These are phyloP conservation scores for Dermolepida albohirtum DNA, from an alignment of 2,888 invertebrate genomes.

Conservation along the genomic window DNA sequence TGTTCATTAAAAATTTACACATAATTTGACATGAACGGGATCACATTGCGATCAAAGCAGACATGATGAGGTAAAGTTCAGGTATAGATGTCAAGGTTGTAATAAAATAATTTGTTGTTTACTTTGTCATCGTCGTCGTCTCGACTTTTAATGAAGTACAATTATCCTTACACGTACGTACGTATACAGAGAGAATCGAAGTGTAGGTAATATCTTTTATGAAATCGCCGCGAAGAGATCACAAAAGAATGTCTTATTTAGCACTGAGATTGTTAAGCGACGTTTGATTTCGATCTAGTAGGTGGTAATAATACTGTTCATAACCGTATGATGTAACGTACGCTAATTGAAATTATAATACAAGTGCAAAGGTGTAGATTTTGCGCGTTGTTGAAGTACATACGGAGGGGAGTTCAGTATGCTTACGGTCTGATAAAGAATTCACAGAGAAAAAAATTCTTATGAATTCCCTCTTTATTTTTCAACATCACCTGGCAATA, in stretches of 20 bases:
- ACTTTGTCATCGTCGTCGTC: not conserved
- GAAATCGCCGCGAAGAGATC: too few relatives aligned
- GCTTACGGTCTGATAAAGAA: too few relatives aligned
- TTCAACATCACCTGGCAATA: too few relatives aligned
- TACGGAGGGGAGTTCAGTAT: too few relatives aligned
- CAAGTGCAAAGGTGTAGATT: conserved; percentile 5
- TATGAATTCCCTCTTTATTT: too few relatives aligned
- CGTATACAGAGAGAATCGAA: too few relatives aligned
- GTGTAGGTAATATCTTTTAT: too few relatives aligned
- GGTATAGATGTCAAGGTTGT: conserved; percentile 31
- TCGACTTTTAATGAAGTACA: too few relatives aligned
- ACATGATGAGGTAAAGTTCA: conserved; percentile 27
- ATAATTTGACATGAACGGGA: not conserved
- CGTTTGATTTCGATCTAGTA: not conserved
- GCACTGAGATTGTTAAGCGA: too few relatives aligned
- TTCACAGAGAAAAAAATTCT: too few relatives aligned
- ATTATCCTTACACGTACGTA: too few relatives aligned
- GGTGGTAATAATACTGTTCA: conserved; percentile 4
- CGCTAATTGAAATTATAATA: conserved; percentile 26
- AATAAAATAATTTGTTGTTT: conserved; percentile 31
- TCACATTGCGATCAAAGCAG: not conserved
- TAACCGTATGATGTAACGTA: not conserved
- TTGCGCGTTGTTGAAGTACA: not conserved
- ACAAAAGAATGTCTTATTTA: too few relatives aligned
- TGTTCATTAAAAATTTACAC: conserved; percentile 3